These are phyloP conservation scores for Luehdorfia chinensis DNA, from an alignment of 1,140 invertebrate genomes.

Conservation along the genomic window DNA sequence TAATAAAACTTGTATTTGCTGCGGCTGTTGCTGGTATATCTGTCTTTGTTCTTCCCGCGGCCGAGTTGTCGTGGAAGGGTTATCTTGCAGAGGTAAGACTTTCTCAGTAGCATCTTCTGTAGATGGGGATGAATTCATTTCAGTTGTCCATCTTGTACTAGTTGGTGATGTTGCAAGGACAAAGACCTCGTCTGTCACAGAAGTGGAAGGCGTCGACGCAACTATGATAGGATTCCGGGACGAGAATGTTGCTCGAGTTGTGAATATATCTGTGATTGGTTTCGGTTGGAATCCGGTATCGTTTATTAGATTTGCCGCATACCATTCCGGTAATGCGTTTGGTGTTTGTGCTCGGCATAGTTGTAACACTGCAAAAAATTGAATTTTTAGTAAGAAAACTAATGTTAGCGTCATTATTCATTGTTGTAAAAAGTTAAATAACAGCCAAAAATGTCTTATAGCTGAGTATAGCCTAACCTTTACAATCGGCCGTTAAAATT, in stretches of 20 bases:
- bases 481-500: no score
- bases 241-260: constrained; percentile 45
- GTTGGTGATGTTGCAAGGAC: not conserved
- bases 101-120: not conserved
- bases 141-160: not conserved
- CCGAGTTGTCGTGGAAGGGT: not conserved
- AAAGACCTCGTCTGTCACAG: not conserved
- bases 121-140: not conserved
- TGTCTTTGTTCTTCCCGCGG: constrained; percentile 3
- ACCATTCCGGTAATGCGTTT: constrained; percentile 53
- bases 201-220: constrained; percentile 21
- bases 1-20: constrained; percentile 8
- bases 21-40: not conserved
- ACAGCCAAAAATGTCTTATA: not conserved
- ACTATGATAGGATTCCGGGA: constrained; percentile 45
- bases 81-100: not conserved
- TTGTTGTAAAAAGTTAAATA: not conserved
- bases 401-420: not conserved
- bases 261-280: constrained; percentile 62
- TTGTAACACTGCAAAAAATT: constrained; percentile 63
- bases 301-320: constrained; percentile 59
- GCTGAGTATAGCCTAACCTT: no score
- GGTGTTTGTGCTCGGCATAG: constrained; percentile 59
- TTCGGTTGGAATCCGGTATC: constrained; percentile 58
- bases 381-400: not conserved